These are phyloP conservation scores for Cataglyphis altisquamis DNA, from an alignment of 2,888 invertebrate species.

Conservation along the genomic window DNA sequence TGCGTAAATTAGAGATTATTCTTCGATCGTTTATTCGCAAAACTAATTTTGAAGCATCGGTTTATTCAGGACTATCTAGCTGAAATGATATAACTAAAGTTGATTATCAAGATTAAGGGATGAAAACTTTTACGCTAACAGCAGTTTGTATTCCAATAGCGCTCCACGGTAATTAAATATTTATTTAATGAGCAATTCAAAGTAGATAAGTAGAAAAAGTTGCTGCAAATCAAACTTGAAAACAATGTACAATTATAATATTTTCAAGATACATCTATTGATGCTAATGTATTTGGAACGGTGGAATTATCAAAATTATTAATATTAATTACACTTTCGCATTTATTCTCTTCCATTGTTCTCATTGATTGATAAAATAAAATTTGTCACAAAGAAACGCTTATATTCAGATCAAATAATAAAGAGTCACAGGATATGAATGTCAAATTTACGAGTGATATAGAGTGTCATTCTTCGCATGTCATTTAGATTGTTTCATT, in stretches of 20 bases:
- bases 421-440: constrained; percentile 1
- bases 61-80: background rate
- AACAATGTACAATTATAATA: background rate
- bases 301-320: background rate
- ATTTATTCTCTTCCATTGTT: background rate
- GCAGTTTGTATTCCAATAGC: background rate
- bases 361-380: constrained; percentile 5
- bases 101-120: background rate
- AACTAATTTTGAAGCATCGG: constrained; percentile 28
- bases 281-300: background rate
- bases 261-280: background rate
- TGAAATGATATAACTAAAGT: background rate
- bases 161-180: background rate
- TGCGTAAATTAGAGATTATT: constrained; percentile 33
- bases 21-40: constrained; percentile 23
- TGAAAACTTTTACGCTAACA: background rate
- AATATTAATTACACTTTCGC: background rate
- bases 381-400: background rate
- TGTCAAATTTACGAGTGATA: constrained; percentile 22
- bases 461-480: constrained; percentile 22
- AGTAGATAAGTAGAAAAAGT: constrained; percentile 1
- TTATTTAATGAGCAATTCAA: constrained; percentile 13
- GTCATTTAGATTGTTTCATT: constrained; percentile 30
- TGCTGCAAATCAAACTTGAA: background rate
- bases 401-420: background rate